Evolutionary conservation across 2,888 invertebrate species (phyloP).

Genomic region (Meta bourneti): DNA sequence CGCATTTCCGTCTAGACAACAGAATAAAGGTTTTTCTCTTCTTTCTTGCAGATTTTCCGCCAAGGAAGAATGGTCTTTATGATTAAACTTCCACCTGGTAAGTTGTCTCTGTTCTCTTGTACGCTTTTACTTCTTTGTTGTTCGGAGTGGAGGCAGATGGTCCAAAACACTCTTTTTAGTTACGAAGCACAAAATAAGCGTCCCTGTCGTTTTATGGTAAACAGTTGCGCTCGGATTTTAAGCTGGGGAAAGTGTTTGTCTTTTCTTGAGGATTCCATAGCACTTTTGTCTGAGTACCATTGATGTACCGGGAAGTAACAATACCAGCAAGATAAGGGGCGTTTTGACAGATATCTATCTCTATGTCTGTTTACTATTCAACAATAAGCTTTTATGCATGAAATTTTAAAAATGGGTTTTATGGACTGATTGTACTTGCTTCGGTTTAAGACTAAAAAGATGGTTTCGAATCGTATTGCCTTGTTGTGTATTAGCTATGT

Average conservation of each 20-base stretch:
- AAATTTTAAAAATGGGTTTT: no score
- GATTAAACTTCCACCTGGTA: constrained; percentile 75
- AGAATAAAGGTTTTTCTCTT: constrained; percentile 41
- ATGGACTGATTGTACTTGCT: no score
- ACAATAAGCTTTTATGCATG: no score
- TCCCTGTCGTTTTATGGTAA: neutral
- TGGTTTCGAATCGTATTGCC: no score
- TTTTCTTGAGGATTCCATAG: neutral
- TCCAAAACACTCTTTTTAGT: neutral
- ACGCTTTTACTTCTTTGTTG: neutral
- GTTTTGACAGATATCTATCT: no score
- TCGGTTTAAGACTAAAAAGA: no score
- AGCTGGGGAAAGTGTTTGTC: neutral
- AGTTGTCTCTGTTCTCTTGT: constrained; percentile 34
- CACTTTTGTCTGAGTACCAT: no score
- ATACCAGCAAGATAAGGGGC: no score
- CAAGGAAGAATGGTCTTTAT: constrained; percentile 72
- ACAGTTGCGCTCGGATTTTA: neutral
- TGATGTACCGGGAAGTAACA: no score
- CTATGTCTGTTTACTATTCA: no score
- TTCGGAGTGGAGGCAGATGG: neutral
- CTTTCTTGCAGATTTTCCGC: constrained; percentile 45
- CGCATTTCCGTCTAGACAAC: constrained; percentile 19
- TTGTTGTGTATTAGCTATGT: no score
- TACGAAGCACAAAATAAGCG: neutral